These are phyloP conservation scores for Parazoanthus darwini DNA, from an alignment of 92 coral and sea anemone genomes.

Conservation along the genomic window DNA sequence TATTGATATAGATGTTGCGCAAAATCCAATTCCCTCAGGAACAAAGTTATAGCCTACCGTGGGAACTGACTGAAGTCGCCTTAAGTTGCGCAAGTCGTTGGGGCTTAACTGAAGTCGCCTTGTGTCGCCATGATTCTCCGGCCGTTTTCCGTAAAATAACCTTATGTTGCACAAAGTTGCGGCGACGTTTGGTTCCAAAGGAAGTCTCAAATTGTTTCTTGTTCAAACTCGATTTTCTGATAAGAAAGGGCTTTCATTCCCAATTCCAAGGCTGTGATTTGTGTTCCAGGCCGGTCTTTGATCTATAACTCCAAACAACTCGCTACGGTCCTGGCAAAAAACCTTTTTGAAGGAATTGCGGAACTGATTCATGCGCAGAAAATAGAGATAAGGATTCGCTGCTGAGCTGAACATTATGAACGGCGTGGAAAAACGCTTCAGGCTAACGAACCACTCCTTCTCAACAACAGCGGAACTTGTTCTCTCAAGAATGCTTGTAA, in stretches of 20 bases:
- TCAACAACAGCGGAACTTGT: not conserved
- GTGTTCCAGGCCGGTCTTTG: not conserved
- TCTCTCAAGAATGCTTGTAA: not conserved
- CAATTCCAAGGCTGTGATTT: not conserved
- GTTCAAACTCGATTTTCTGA: not conserved
- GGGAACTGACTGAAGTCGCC: too few species aligned
- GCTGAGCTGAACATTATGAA: not conserved
- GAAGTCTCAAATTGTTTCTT: too few species aligned
- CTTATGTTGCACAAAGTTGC: too few species aligned
- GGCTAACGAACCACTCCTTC: not conserved
- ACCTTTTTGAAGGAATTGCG: not conserved
- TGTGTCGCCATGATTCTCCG: too few species aligned
- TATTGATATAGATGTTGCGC: too few species aligned
- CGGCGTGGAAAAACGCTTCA: conserved; percentile 1
- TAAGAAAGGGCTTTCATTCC: not conserved
- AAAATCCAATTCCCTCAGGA: too few species aligned
- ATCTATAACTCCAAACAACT: not conserved
- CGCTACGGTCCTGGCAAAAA: not conserved
- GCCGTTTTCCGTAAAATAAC: too few species aligned
- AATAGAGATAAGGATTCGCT: conserved; percentile 6
- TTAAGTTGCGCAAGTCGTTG: too few species aligned
- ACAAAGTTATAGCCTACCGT: too few species aligned
- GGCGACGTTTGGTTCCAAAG: too few species aligned
- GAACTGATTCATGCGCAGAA: not conserved
- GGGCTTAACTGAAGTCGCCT: too few species aligned